Evolutionary conservation across 2,113 vertebrate genomes (phyloP), one percentile per base, ranked within the genome.

Genomic region (Microtus pennsylvanicus): DNA sequence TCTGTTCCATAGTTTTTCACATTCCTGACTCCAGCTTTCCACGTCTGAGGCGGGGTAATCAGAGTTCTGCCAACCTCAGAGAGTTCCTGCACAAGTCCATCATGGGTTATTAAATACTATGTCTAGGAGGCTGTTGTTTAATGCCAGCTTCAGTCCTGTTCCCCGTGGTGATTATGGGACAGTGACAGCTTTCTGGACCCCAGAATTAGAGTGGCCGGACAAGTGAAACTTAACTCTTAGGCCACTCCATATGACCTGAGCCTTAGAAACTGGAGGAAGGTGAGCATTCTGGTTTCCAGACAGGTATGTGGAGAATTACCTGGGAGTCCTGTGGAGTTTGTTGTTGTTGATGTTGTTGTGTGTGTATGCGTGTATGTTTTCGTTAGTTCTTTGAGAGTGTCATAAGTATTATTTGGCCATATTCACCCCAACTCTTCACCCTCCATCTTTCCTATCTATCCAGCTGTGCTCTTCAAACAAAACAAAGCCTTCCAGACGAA

Each of bases 11-110:
- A 13, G 61, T 75, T 95, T 81, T 85, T 87, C 4, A 67, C 42
- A 33, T 52, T 45, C 65, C 88, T 52, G 52, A 81, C 42, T 47
- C 72, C 52, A n/a, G 77, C 30, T 67, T 52, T 81, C 65, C 19
- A 1, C 42, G n/a, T 94, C 63, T 12, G 58, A 78, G 8, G 42
- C 42, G 3, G 52, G 21, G 9, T 22, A 65, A 72, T 90, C 16
- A 30, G 45, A 16, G n/a, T 47, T 93, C 86, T 47, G 74, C n/a
- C 5, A 30, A 3, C 24, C 85, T 70, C 72, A 24, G 28, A 12
- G 67, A 19, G 28, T 55, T 83, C 21, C 81, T 93, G 93, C 45
- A 86, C 86, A 89, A 61, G 65, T 81, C 67, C 58, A 17, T 82
- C 83, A 76, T 4, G 14, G 82, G 35, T 76, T 69, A 42, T 81